A percentile compares a stretch with the other conserved stretches of the same genome.
These are phyloP conservation scores for Orthosia gracilis DNA, from an alignment of 2,888 invertebrate genomes.

Conservation along the genomic window DNA sequence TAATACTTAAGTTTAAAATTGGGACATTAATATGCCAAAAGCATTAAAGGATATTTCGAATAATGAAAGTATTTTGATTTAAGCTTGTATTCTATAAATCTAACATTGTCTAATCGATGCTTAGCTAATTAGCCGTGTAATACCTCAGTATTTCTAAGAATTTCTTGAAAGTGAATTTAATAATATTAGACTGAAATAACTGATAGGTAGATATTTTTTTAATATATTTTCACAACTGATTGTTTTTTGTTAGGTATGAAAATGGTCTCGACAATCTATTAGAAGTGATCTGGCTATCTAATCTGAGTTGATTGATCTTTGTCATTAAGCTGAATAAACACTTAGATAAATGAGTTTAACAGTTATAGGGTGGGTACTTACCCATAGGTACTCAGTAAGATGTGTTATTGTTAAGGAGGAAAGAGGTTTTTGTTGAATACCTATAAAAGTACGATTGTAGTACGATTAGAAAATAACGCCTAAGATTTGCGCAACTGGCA, in stretches of 20 bases:
- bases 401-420: not conserved
- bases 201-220: not conserved
- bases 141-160: not conserved
- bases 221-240: not conserved
- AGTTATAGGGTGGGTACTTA: not conserved
- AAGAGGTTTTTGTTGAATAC: too few relatives aligned
- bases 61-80: not conserved
- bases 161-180: not conserved
- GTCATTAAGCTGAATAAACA: conserved; percentile 24
- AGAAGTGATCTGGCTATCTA: not conserved
- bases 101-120: not conserved
- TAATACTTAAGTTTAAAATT: not conserved
- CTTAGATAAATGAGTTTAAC: not conserved
- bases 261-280: conserved; percentile 23
- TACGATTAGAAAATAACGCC: too few relatives aligned
- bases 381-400: not conserved
- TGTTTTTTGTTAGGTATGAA: conserved; percentile 25
- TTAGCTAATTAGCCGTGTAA: not conserved
- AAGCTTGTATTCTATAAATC: not conserved
- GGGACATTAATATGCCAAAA: not conserved
- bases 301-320: conserved; percentile 19
- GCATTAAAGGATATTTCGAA: not conserved
- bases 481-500: too few relatives aligned
- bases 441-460: too few relatives aligned
- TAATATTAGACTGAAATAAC: not conserved